Percentiles rank a stretch among this genome's conserved stretches.
phyloP scores from a whole-genome alignment of 2,113 vertebrate species.

The Lophotis ruficrista region DNA sequence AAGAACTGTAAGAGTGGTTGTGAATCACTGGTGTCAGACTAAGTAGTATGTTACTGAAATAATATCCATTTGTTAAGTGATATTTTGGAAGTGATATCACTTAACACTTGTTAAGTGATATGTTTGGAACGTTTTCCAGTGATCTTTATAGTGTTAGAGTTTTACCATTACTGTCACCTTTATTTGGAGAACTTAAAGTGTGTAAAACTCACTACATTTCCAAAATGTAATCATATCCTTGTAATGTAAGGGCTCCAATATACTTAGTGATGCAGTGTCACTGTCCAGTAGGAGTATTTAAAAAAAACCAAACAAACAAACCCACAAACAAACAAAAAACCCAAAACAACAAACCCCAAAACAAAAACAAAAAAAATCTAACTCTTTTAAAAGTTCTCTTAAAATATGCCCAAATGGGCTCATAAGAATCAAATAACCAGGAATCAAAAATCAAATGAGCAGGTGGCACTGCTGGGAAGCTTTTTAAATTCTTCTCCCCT shows the following conservation, averaged over 20 bases:
- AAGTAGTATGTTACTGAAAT: background rate
- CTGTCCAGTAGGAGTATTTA: background rate
- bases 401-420: background rate
- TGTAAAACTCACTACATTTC: background rate
- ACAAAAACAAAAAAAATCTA: background rate
- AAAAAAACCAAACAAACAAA: background rate
- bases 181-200: background rate
- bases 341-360: background rate
- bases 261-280: background rate
- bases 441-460: conserved; percentile 8
- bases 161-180: background rate
- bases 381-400: background rate
- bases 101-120: no score
- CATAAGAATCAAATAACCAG: background rate
- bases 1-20: background rate
- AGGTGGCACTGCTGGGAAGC: background rate
- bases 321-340: background rate
- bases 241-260: background rate
- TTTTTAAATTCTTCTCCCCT: background rate
- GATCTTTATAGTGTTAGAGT: background rate
- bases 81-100: background rate
- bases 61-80: background rate
- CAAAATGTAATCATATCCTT: background rate
- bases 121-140: background rate
- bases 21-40: background rate